phyloP scores from a whole-genome alignment of 2,113 vertebrate genomes.

The Macrotus californicus region DNA sequence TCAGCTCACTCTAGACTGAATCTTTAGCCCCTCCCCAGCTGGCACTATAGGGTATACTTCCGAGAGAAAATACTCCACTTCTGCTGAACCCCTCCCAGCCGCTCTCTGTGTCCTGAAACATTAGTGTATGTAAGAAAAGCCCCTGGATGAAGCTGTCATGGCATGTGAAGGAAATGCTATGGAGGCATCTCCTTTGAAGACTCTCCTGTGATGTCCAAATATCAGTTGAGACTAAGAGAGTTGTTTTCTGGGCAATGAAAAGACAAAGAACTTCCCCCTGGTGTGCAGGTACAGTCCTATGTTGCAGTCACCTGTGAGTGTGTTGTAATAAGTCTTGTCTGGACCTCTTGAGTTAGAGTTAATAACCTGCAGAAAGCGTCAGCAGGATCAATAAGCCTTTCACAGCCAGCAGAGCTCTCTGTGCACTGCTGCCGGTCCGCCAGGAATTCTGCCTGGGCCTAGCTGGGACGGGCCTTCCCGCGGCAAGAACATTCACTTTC shows the following conservation, averaged over 20 bases:
- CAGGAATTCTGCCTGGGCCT: not conserved
- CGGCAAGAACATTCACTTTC: not conserved
- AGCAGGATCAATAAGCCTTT: slow-evolving; percentile 39
- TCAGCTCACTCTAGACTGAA: not conserved
- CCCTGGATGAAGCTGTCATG: not conserved
- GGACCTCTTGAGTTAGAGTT: slow-evolving; percentile 34
- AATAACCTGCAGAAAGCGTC: slow-evolving; percentile 31
- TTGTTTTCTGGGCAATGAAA: not conserved
- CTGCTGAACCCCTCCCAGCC: not conserved
- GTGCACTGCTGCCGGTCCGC: not conserved
- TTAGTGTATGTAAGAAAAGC: not conserved
- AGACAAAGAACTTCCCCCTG: not conserved
- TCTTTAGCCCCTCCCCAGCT: not conserved
- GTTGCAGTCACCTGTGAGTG: not conserved
- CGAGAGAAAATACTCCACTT: not conserved
- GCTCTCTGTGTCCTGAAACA: not conserved
- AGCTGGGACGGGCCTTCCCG: not conserved
- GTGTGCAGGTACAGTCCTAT: not conserved
- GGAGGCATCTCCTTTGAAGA: not conserved
- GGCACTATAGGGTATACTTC: not conserved
- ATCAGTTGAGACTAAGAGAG: not conserved
- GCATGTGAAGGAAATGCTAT: not conserved
- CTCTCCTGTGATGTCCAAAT: not conserved
- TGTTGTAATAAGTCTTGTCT: slow-evolving; percentile 20
- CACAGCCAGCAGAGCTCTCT: not conserved